These are phyloP conservation scores for Psittacula derbiana DNA, from an alignment of 2,797 vertebrate species.

Conservation along the genomic window DNA sequence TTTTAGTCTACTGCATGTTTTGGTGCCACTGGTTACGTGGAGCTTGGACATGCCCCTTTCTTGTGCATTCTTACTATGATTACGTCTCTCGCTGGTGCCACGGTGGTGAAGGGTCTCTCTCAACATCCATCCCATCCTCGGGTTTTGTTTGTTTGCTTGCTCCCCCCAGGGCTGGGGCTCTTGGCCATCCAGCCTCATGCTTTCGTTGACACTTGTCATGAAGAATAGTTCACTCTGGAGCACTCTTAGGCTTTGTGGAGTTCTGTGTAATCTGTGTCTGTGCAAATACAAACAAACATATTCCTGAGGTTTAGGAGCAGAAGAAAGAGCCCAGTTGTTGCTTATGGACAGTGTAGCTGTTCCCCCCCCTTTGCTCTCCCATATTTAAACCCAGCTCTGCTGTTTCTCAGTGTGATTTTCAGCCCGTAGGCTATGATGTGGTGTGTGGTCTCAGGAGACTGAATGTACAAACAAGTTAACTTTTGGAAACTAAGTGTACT, in stretches of 20 bases:
- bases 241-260: slow-evolving; percentile 39
- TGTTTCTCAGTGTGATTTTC: slow-evolving; percentile 1
- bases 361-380: not conserved
- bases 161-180: slow-evolving; percentile 8
- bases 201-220: slow-evolving; percentile 24
- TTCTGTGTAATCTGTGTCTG: slow-evolving; percentile 37
- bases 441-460: not conserved
- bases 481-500: not conserved
- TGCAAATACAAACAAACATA: slow-evolving; percentile 1
- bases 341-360: slow-evolving; percentile 34
- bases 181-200: slow-evolving; percentile 38
- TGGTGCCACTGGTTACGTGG: slow-evolving; percentile 64
- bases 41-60: slow-evolving; percentile 63
- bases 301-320: slow-evolving; percentile 7
- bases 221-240: slow-evolving; percentile 17
- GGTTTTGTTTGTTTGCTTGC: slow-evolving; percentile 40
- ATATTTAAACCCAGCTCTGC: slow-evolving; percentile 9
- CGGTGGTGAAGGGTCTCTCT: slow-evolving; percentile 60
- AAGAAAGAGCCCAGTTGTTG: slow-evolving; percentile 15
- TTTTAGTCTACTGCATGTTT: slow-evolving; percentile 70
- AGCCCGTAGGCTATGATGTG: not conserved
- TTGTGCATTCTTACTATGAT: slow-evolving; percentile 59
- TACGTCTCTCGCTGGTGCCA: slow-evolving; percentile 50
- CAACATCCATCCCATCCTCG: slow-evolving; percentile 55
- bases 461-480: slow-evolving; percentile 25